Base-by-base conservation (phyloP, 2,888 invertebrate species). In the Pseudococcus viburni region DNA sequence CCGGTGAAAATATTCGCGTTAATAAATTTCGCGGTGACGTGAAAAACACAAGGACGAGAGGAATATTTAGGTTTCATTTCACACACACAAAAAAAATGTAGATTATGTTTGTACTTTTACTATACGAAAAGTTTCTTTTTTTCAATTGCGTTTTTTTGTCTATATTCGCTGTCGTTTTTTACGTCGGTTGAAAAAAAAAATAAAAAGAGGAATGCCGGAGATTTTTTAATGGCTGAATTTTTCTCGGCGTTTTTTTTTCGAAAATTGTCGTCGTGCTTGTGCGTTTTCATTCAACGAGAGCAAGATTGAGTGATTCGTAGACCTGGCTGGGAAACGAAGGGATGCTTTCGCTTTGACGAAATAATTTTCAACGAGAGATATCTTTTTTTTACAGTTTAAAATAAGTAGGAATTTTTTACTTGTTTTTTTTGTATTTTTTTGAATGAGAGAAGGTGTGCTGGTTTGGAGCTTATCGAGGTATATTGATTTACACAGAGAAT, bases 1-100 rank as follows among this genome's bases (percentile, higher is more conserved):
- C 33, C 68, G 0, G 68, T 1, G 7, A 5, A 33, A 73, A 73
- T 73, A 73, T 73, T 73, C 68, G 68, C 26, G 26, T 73, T 73
- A 73, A 73, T 73, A 73, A 73, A 73, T 73, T 73, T 73, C 33
- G 12, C 68, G 33, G 12, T 73, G 68, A 73, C 68, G 68, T 73
- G 68, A 73, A 19, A 33, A 33, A 33, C 4, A 15, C 26, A 33
- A 73, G 5, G 3, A 33, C 33, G 68, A 73, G 12, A 33, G 33
- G 15, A 73, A 73, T 73, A 33, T 73, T 73, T 15, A 15, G 33
- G 33, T 73, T 73, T 73, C 33, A 73, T 73, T 73, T 73, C 19
- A 33, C 26, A 33, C 26, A 33, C 26, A 33, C 26, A 33, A 33
- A 33, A 33, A 33, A 33, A 33, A 33, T 33, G 26, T n/a, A 7